Evolutionary conservation across 2,113 vertebrate genomes (phyloP).

Genomic region (Cepphus grylle): DNA sequence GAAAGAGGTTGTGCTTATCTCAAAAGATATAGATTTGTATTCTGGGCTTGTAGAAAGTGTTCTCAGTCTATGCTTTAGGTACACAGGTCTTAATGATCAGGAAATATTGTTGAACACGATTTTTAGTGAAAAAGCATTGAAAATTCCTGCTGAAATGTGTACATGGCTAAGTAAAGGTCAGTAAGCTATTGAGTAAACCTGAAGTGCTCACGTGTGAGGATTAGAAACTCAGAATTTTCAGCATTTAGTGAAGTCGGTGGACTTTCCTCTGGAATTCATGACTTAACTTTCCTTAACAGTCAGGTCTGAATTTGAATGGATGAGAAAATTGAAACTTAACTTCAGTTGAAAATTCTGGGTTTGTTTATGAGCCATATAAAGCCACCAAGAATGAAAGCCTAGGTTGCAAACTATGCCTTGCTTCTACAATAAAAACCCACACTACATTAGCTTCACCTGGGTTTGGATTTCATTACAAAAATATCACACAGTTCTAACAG

Average conservation of each 20-base stretch:
- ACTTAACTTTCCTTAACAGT: background rate
- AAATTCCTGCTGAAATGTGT: slow-evolving; percentile 59
- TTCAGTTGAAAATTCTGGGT: background rate
- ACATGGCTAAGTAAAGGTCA: slow-evolving; percentile 65
- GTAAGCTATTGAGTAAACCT: slow-evolving; percentile 53
- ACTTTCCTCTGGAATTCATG: slow-evolving; percentile 9
- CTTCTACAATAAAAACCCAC: background rate
- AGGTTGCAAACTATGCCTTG: background rate
- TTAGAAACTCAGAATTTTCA: slow-evolving; percentile 45
- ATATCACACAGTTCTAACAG: background rate
- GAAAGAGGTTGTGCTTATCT: background rate
- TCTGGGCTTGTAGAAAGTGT: slow-evolving; percentile 21
- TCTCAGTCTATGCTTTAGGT: background rate
- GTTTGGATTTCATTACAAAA: background rate
- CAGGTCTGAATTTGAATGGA: background rate
- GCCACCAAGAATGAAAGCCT: background rate
- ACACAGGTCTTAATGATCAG: slow-evolving; percentile 58
- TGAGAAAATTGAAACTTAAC: background rate
- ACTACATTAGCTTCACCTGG: background rate
- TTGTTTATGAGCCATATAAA: background rate
- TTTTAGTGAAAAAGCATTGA: slow-evolving; percentile 60
- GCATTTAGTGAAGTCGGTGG: background rate
- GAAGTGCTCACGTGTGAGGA: slow-evolving; percentile 35
- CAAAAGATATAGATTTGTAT: slow-evolving; percentile 37
- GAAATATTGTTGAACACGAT: slow-evolving; percentile 66